Percentiles rank a stretch among this genome's conserved stretches.
phyloP scores from a whole-genome alignment of 2,113 vertebrate species.

The Eubucco bourcierii region DNA sequence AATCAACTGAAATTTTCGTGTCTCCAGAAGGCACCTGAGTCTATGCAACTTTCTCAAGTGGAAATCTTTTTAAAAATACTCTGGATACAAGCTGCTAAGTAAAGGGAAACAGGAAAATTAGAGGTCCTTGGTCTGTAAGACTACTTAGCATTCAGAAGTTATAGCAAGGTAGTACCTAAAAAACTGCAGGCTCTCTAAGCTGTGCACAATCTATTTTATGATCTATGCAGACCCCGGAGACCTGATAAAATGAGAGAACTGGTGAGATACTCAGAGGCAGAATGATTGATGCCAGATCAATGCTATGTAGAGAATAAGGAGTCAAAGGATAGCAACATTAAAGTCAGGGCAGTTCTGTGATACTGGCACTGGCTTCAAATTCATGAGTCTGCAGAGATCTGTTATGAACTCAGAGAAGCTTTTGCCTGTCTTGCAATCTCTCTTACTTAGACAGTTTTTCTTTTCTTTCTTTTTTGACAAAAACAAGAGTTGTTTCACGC shows the following conservation, averaged over 20 bases:
- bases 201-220: neutral
- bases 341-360: neutral
- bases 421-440: neutral
- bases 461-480: neutral
- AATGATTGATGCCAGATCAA: neutral
- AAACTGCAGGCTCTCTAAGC: neutral
- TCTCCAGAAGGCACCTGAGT: neutral
- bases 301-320: neutral
- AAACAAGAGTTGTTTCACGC: neutral
- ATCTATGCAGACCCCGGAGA: neutral
- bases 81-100: neutral
- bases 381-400: neutral
- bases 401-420: neutral
- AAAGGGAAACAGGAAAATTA: neutral
- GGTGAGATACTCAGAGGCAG: rapidly evolving
- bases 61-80: neutral
- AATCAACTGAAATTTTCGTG: neutral
- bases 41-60: neutral
- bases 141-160: neutral
- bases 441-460: neutral
- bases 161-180: neutral
- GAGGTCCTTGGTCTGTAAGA: neutral
- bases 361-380: neutral
- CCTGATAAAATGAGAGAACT: neutral
- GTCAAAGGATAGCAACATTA: neutral